Percentiles rank a stretch among this genome's conserved stretches.
These are phyloP conservation scores for Nasonia oneida DNA, from an alignment of 2,888 invertebrate species.

Conservation along the genomic window DNA sequence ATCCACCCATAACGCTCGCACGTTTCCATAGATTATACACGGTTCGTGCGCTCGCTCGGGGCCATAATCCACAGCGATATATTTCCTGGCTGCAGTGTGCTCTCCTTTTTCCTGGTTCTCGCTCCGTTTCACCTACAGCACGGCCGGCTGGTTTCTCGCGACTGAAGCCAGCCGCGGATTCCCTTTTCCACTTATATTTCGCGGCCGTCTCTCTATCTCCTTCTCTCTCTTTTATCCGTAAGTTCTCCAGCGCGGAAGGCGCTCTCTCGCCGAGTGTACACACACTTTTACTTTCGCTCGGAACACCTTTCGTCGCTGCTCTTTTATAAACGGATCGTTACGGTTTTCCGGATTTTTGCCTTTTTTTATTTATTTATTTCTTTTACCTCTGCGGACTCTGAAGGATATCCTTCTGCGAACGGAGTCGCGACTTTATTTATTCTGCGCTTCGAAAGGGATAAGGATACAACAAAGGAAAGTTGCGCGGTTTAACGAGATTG, in stretches of 20 bases:
- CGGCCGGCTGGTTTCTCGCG: constrained; percentile 21
- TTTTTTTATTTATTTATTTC: not conserved
- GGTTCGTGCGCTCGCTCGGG: not conserved
- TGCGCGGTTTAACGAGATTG: too few species aligned
- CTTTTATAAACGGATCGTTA: constrained; percentile 26
- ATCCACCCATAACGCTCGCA: not conserved
- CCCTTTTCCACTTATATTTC: constrained; percentile 33
- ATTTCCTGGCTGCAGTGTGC: constrained; percentile 12
- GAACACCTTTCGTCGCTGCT: constrained; percentile 52
- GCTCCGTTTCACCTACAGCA: constrained; percentile 34
- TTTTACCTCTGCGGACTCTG: not conserved
- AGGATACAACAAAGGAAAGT: too few species aligned
- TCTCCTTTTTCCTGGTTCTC: constrained; percentile 42
- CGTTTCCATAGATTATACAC: constrained; percentile 43
- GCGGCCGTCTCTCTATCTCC: not conserved
- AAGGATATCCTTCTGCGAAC: not conserved
- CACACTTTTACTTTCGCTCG: constrained; percentile 59
- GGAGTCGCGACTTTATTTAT: not conserved
- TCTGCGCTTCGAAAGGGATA: too few species aligned
- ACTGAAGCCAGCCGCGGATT: constrained; percentile 46
- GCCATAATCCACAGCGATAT: constrained; percentile 15
- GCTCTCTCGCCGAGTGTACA: not conserved
- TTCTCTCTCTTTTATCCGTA: constrained; percentile 39
- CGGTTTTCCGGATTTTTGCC: not conserved
- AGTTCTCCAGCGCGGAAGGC: constrained; percentile 49